phyloP scores from a whole-genome alignment of 2,113 vertebrate genomes.

The Platycercus adscitus region DNA sequence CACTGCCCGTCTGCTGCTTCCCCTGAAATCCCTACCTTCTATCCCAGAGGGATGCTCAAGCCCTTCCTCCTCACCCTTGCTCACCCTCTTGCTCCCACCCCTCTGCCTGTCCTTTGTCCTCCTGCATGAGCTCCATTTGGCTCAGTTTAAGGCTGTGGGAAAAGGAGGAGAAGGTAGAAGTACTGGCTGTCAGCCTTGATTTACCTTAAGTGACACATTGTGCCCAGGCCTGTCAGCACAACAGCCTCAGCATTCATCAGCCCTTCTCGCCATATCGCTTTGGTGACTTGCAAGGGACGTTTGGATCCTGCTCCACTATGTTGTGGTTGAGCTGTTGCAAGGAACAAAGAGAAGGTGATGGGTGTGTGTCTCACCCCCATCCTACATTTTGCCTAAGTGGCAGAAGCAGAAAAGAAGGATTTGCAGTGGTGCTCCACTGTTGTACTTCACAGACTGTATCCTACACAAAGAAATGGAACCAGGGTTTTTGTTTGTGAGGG shows the following conservation, averaged over 20 bases:
- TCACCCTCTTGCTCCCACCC: background rate
- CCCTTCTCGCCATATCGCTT: background rate
- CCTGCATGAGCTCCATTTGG: background rate
- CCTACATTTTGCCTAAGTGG: background rate
- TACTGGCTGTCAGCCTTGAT: constrained; percentile 32
- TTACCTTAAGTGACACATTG: constrained; percentile 1
- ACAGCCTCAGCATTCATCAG: background rate
- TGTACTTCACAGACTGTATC: background rate
- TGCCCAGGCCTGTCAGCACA: background rate
- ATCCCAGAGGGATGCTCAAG: background rate
- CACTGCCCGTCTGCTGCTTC: background rate
- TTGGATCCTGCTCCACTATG: background rate
- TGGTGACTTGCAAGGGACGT: background rate
- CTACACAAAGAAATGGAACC: background rate
- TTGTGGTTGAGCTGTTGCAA: background rate
- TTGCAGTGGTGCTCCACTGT: background rate
- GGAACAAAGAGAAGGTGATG: background rate
- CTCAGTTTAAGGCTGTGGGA: background rate
- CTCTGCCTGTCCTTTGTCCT: background rate
- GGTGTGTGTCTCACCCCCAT: background rate
- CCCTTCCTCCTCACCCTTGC: background rate
- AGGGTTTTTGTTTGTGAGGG: constrained; percentile 18
- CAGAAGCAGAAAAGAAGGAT: background rate
- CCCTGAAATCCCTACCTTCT: background rate
- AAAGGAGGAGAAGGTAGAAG: background rate